Evolutionary conservation across 2,113 vertebrate genomes (phyloP).

Genomic region (Brachyhypopomus gauderio): DNA sequence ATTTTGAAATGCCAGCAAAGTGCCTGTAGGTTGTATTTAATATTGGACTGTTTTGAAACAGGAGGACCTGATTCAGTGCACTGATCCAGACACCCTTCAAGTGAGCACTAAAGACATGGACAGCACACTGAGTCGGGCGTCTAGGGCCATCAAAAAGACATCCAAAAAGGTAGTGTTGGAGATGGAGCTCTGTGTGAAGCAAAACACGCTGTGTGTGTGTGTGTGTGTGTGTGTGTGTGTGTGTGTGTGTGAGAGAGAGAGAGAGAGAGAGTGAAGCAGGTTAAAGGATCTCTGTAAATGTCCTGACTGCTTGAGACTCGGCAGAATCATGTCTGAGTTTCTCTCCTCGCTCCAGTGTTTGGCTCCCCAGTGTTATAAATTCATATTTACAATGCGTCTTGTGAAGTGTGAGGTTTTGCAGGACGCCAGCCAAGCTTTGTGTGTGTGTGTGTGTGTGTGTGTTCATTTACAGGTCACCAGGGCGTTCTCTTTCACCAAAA

Average conservation of each 20-base stretch:
- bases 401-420: not conserved
- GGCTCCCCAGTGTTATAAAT: not conserved
- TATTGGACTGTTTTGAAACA: constrained; percentile 63
- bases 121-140: constrained; percentile 97
- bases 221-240: constrained; percentile 9
- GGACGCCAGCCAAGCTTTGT: not conserved
- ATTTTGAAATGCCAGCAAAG: constrained; percentile 47
- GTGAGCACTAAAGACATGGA: constrained; percentile 98
- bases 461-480: constrained; percentile 83
- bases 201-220: not conserved
- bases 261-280: too few species aligned
- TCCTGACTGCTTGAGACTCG: not conserved
- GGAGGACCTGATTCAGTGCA: constrained; percentile 92
- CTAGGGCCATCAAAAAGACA: constrained; percentile 96
- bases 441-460: not conserved
- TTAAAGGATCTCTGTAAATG: too few species aligned
- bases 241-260: constrained; percentile 7
- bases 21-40: constrained; percentile 37
- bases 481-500: constrained; percentile 97
- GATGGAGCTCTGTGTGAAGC: not conserved
- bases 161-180: constrained; percentile 87
- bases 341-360: not conserved
- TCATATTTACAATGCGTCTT: not conserved
- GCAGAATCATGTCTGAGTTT: not conserved
- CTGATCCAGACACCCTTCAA: constrained; percentile 92